Conservation (phyloP, 1,140 invertebrate species). For the Conus betulinus region DNA sequence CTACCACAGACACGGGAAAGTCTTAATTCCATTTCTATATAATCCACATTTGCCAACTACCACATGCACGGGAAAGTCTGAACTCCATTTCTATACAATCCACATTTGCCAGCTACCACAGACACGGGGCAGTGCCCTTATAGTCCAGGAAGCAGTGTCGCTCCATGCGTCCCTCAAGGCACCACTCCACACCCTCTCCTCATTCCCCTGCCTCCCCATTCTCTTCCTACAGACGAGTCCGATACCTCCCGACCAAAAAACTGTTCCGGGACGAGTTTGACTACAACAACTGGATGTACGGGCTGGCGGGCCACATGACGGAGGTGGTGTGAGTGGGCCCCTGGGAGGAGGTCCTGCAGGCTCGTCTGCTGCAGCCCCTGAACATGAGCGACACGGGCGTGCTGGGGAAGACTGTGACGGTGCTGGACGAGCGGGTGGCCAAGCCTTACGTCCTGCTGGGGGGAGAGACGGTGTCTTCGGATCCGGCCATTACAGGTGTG, state of each 20-base stretch:
- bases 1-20: too few relatives aligned
- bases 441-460: slow-evolving; percentile 32
- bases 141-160: too few relatives aligned
- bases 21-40: too few relatives aligned
- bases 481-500: slow-evolving; percentile 33
- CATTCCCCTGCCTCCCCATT: background rate
- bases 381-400: slow-evolving; percentile 35
- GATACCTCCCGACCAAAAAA: slow-evolving; percentile 8
- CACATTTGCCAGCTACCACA: too few relatives aligned
- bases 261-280: slow-evolving; percentile 35
- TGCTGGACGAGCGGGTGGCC: slow-evolving; percentile 28
- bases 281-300: slow-evolving; percentile 52
- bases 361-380: slow-evolving; percentile 35
- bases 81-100: too few relatives aligned
- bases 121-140: too few relatives aligned
- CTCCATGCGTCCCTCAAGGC: too few relatives aligned
- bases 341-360: slow-evolving; percentile 37
- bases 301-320: slow-evolving; percentile 21
- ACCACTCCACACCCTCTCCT: background rate
- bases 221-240: slow-evolving; percentile 22
- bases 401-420: slow-evolving; percentile 7
- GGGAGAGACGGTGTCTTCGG: slow-evolving; percentile 2
- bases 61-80: too few relatives aligned
- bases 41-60: too few relatives aligned
- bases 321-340: slow-evolving; percentile 39